These are phyloP conservation scores for Anarhynchus alexandrinus DNA, from an alignment of 2,113 vertebrate genomes.

Conservation along the genomic window DNA sequence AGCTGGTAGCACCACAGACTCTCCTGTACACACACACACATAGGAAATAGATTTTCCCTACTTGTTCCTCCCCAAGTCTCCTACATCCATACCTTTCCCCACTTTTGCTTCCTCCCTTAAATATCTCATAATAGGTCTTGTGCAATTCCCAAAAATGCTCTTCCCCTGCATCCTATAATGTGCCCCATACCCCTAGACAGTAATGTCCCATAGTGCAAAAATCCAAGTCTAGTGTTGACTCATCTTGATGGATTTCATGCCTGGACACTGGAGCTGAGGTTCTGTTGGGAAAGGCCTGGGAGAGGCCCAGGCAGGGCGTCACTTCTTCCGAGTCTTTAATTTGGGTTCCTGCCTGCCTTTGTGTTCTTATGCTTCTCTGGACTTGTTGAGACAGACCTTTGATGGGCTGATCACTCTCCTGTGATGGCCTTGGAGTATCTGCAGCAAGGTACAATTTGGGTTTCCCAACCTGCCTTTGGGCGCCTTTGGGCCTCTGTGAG, in stretches of 20 bases:
- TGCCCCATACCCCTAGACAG: not conserved
- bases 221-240: not conserved
- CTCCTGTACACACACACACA: not conserved
- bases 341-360: not conserved
- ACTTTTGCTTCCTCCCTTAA: not conserved
- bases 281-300: not conserved
- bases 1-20: not conserved
- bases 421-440: not conserved
- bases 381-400: not conserved
- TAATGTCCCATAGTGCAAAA: not conserved
- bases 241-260: not conserved
- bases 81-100: not conserved
- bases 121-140: not conserved
- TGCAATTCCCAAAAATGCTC: not conserved
- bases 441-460: not conserved
- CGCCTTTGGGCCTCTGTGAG: not conserved
- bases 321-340: not conserved
- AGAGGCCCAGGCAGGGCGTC: not conserved
- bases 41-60: not conserved
- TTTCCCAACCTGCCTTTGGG: not conserved
- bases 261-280: not conserved
- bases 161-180: not conserved
- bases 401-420: not conserved
- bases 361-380: not conserved
- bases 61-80: not conserved